A percentile compares a stretch with the other conserved stretches of the same genome.
Conservation (phyloP, 1,140 invertebrate species). For the Anastrepha ludens region DNA sequence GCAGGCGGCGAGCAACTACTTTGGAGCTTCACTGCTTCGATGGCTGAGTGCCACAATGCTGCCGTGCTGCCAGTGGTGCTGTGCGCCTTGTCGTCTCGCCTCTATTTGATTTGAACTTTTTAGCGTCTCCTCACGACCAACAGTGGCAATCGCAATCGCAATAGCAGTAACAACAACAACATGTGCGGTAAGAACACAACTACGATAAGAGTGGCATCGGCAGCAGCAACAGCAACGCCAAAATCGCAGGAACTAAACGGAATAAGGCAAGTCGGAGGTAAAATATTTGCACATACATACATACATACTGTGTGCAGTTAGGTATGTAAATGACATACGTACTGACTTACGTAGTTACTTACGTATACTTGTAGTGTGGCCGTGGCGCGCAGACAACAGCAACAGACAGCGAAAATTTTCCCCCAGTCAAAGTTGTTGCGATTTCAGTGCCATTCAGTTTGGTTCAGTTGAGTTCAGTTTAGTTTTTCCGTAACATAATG, state of each 20-base stretch:
- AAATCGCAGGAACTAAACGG: conserved; percentile 31
- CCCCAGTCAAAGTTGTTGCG: conserved; percentile 45
- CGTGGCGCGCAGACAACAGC: conserved; percentile 54
- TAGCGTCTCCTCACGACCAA: conserved; percentile 10
- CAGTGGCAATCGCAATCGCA: neutral
- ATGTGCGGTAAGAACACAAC: conserved; percentile 5
- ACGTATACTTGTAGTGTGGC: conserved; percentile 33
- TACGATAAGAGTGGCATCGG: conserved; percentile 11
- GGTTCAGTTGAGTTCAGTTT: conserved; percentile 55
- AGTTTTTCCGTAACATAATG: conserved; percentile 74
- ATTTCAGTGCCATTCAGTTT: conserved; percentile 53
- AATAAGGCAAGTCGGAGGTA: conserved; percentile 37
- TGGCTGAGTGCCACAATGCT: conserved; percentile 37
- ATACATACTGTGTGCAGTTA: conserved; percentile 14
- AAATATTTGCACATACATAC: conserved; percentile 37
- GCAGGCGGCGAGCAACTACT: conserved; percentile 38
- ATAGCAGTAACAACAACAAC: neutral
- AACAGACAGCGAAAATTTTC: conserved; percentile 56
- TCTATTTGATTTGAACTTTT: conserved; percentile 11
- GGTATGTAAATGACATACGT: conserved; percentile 61
- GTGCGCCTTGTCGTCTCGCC: conserved; percentile 42
- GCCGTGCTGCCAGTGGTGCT: conserved; percentile 40
- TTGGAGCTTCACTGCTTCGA: conserved; percentile 21
- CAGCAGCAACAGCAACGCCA: neutral
- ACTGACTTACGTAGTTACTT: conserved; percentile 38